These are phyloP conservation scores for Tetramorium parvispinum DNA, from an alignment of 1,140 invertebrate species.

Conservation along the genomic window DNA sequence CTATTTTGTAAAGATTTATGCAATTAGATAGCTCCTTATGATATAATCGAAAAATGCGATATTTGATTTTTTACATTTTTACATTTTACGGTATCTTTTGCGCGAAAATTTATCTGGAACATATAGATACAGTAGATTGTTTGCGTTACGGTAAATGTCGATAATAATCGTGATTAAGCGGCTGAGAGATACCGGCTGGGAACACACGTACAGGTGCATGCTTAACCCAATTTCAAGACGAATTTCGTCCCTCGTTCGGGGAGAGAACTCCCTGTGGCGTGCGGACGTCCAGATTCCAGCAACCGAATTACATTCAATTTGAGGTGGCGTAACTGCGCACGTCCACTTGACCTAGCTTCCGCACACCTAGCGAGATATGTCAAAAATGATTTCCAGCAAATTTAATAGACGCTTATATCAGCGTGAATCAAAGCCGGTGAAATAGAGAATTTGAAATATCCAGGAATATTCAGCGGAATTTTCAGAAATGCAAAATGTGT, in stretches of 20 bases:
- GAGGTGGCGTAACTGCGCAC: conserved; percentile 42
- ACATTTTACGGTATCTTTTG: background rate
- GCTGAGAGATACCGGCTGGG: background rate
- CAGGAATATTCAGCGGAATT: background rate
- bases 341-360: conserved; percentile 51
- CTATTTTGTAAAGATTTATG: background rate
- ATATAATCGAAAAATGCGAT: background rate
- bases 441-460: background rate
- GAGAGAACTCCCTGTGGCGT: conserved; percentile 33
- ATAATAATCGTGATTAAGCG: conserved; percentile 45
- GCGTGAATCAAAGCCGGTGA: background rate
- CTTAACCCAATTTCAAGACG: conserved; percentile 65
- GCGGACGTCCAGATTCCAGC: conserved; percentile 52
- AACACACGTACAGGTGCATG: conserved; percentile 12
- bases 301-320: conserved; percentile 64
- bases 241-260: conserved; percentile 42
- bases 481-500: background rate
- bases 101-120: background rate
- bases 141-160: background rate
- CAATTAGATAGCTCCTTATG: background rate
- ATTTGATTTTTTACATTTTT: background rate
- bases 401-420: conserved; percentile 19
- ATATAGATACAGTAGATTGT: background rate
- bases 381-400: conserved; percentile 19
- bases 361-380: background rate